phyloP scores from a whole-genome alignment of 1,140 invertebrate species.

The Colletes gigas region DNA sequence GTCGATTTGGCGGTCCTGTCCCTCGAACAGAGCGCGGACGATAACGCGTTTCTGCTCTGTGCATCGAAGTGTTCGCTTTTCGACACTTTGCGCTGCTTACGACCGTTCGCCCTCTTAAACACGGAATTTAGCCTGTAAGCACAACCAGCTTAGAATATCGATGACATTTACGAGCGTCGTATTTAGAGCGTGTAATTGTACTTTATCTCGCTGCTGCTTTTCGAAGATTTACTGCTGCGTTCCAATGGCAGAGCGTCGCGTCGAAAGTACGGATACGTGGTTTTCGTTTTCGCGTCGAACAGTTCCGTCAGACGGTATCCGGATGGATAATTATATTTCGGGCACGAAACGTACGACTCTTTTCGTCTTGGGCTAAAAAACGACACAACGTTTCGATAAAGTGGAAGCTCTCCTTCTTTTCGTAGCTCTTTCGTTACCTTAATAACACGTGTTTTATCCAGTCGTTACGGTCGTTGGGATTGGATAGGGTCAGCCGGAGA shows the following conservation, averaged over 20 bases:
- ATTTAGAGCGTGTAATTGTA: background rate
- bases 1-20: background rate
- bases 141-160: background rate
- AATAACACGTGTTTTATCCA: slow-evolving; percentile 68
- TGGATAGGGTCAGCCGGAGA: slow-evolving; percentile 58
- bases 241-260: slow-evolving; percentile 32
- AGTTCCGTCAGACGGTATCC: slow-evolving; percentile 38
- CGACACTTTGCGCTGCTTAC: slow-evolving; percentile 1
- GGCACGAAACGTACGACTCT: slow-evolving; percentile 34
- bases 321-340: slow-evolving; percentile 20
- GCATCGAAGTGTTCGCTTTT: slow-evolving; percentile 47
- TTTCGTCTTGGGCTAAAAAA: slow-evolving; percentile 39
- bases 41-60: slow-evolving; percentile 3
- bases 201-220: slow-evolving; percentile 55
- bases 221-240: slow-evolving; percentile 47
- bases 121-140: slow-evolving; percentile 10
- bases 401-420: background rate
- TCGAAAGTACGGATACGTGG: slow-evolving; percentile 14
- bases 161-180: too few species aligned
- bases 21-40: slow-evolving; percentile 6
- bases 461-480: slow-evolving; percentile 53
- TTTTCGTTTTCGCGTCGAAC: slow-evolving; percentile 49
- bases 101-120: background rate
- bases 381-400: background rate
- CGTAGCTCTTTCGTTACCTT: slow-evolving; percentile 47